Base-by-base conservation (phyloP, 1,140 invertebrate genomes). In the Lineus longissimus region DNA sequence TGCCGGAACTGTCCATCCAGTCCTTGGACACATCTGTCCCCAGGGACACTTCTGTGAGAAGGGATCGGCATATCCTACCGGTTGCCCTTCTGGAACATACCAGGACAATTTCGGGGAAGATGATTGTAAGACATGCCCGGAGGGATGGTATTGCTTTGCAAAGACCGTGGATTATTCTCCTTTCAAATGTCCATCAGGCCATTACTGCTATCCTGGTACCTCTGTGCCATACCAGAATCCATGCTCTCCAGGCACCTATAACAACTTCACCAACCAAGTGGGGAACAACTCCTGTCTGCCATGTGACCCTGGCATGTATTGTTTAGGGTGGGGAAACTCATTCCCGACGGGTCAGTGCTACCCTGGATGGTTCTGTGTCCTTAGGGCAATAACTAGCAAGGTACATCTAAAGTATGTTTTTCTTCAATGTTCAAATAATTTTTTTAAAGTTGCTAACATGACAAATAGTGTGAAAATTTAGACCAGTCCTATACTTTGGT, bases 1-100 rank as follows among this genome's bases (percentile, higher is more conserved):
- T 19, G 64, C 59, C 6, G 69, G 63, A 41, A 75, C 71, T 17
- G 71, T 76, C 27, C 75, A 79, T 61, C 77, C 76, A 61, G 73
- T 77, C 63, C 68, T 79, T 29, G 77, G 77, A 43, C 69, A 77
- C 62, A 61, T 70, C 17, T 79, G 77, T 68, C 77, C 77, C 30
- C 36, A 71, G 19, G 77, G 77, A 27, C 73, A 75, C 63, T 78
- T 74, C 65, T 79, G 77, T 64, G 73, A 73, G n/a, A 43, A 63
- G 63, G 76, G 76, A 59, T 70, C 76, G 59, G 73, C 70, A 54
- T 72, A 70, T 64, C 76, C 77, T n/a, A 71, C 72, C 66, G 70
- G 67, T 31, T 79, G 77, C 57, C 70, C 75, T 47, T 64, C 75
- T 40, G 77, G 77, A 22, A 69, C 67, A 2, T 78, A 77, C 63